Conservation (phyloP, 2,113 vertebrate genomes). For the Cryptomyrus ogoouensis region DNA sequence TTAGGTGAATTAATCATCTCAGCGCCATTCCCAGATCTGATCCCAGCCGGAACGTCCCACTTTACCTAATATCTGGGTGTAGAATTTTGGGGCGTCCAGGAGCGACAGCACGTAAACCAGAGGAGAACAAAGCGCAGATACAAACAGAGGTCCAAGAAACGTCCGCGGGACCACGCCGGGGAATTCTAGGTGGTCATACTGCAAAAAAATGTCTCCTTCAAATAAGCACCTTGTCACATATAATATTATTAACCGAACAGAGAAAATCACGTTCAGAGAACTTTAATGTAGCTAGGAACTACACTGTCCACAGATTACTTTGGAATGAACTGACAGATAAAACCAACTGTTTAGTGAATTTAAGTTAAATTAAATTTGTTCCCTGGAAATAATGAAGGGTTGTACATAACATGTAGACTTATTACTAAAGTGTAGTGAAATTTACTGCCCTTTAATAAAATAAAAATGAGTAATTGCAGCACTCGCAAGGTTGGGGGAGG, state of each 20-base stretch:
- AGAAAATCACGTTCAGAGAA: background rate
- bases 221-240: background rate
- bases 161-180: slow-evolving; percentile 92
- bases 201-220: slow-evolving; percentile 31
- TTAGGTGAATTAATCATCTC: background rate
- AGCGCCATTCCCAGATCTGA: background rate
- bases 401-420: background rate
- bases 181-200: slow-evolving; percentile 95
- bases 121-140: slow-evolving; percentile 73
- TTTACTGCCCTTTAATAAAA: background rate
- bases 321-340: background rate
- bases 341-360: background rate
- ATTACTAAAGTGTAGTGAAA: background rate
- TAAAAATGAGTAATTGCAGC: background rate
- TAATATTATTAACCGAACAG: background rate
- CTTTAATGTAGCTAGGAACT: background rate
- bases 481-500: background rate
- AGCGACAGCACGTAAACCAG: slow-evolving; percentile 59
- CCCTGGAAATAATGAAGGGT: background rate
- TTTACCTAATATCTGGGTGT: slow-evolving; percentile 76
- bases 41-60: background rate
- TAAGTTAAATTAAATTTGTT: background rate
- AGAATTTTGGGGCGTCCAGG: slow-evolving; percentile 74
- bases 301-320: background rate
- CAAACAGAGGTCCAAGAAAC: slow-evolving; percentile 78